Evolutionary conservation across 2,888 invertebrate species (phyloP).

Genomic region (Lasioglossum pauxillum): DNA sequence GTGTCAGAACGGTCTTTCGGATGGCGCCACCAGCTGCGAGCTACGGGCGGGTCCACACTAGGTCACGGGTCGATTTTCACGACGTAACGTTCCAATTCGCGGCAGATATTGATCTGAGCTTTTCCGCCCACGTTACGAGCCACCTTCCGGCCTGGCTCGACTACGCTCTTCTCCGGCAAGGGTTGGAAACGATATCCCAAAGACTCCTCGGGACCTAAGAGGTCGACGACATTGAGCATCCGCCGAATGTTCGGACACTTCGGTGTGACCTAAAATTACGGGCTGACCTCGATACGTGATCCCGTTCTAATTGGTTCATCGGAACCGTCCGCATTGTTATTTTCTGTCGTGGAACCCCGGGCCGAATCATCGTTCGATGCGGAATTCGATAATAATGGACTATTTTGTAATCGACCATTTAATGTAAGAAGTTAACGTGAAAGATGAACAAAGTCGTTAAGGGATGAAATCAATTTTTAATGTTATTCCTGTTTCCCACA

Average conservation of each 20-base stretch:
- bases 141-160: constrained; percentile 59
- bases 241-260: constrained; percentile 6
- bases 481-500: too few species aligned
- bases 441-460: too few species aligned
- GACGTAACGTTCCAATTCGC: constrained; percentile 81
- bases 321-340: neutral
- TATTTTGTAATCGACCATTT: too few species aligned
- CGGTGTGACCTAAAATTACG: constrained; percentile 10
- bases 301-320: neutral
- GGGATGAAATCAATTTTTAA: too few species aligned
- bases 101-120: constrained; percentile 81
- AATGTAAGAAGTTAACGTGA: too few species aligned
- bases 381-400: too few species aligned
- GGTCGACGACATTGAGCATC: constrained; percentile 33
- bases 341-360: neutral
- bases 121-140: constrained; percentile 76
- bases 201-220: constrained; percentile 19
- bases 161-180: constrained; percentile 26
- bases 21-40: constrained; percentile 68
- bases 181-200: constrained; percentile 27
- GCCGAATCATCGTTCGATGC: too few species aligned
- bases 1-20: constrained; percentile 53
- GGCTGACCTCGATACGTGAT: neutral
- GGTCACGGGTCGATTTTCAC: constrained; percentile 83
- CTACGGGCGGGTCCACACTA: constrained; percentile 83